Conservation (phyloP, 2,888 invertebrate genomes). For the Mythimna lalbum region DNA sequence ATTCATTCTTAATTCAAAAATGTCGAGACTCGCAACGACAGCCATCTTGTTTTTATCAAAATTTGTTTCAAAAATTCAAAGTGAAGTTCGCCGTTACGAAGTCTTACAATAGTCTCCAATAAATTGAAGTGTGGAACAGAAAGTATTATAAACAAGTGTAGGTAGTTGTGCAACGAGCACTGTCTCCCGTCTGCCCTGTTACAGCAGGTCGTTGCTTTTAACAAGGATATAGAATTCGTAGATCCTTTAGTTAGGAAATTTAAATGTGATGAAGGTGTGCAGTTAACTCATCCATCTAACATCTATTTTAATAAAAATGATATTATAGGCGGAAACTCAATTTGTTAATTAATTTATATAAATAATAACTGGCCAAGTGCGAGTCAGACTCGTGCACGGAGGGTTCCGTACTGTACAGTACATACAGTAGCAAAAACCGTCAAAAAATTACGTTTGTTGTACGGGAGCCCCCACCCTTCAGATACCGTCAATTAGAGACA, state of each 20-base stretch:
- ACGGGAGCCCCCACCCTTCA: no score
- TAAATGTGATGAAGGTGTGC: not conserved
- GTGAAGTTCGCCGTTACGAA: conserved; percentile 12
- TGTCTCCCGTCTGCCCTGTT: conserved; percentile 38
- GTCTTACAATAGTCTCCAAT: conserved; percentile 32
- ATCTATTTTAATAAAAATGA: no score
- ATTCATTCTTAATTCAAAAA: conserved; percentile 1
- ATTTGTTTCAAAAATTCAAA: conserved; percentile 1
- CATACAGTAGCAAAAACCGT: no score
- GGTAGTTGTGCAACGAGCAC: conserved; percentile 38
- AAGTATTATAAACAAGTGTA: conserved; percentile 46
- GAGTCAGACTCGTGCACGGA: no score
- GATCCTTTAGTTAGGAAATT: not conserved
- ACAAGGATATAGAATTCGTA: conserved; percentile 44
- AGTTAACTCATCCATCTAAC: no score
- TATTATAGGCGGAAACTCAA: no score
- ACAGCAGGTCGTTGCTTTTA: conserved; percentile 44
- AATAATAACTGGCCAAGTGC: no score
- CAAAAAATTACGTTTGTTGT: no score
- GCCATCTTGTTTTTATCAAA: conserved; percentile 24
- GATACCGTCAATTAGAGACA: no score
- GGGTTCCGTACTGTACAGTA: no score
- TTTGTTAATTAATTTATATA: no score
- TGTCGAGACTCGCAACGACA: not conserved
- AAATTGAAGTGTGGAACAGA: conserved; percentile 42